These are phyloP conservation scores for Hemithea aestivaria DNA, from an alignment of 2,888 invertebrate genomes.

Conservation along the genomic window DNA sequence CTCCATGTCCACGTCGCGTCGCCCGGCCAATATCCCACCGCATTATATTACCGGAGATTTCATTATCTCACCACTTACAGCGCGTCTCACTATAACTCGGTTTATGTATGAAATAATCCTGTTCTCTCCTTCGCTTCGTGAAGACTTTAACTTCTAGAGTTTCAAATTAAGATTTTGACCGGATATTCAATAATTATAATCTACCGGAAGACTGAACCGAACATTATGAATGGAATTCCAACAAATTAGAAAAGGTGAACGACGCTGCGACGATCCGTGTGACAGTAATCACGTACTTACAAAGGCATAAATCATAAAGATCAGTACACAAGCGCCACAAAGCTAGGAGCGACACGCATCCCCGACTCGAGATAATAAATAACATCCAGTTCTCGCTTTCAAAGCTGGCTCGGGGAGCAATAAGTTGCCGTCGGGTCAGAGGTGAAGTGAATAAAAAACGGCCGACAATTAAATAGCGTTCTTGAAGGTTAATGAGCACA, in stretches of 20 bases:
- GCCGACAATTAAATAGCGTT: conserved; percentile 79
- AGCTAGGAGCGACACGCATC: conserved; percentile 72
- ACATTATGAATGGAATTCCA: conserved; percentile 12
- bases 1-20: conserved; percentile 40
- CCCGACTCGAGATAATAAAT: conserved; percentile 71
- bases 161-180: conserved; percentile 18
- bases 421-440: conserved; percentile 76
- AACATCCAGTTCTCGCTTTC: conserved; percentile 75
- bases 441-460: conserved; percentile 79
- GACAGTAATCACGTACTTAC: conserved; percentile 71
- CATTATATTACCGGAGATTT: conserved; percentile 47
- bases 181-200: conserved; percentile 7
- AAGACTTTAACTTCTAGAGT: conserved; percentile 24
- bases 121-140: conserved; percentile 28
- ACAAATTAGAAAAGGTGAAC: conserved; percentile 23
- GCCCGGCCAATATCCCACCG: conserved; percentile 41
- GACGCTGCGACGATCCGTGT: conserved; percentile 34
- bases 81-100: conserved; percentile 35
- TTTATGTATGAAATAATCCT: conserved; percentile 35
- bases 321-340: conserved; percentile 71
- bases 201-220: conserved; percentile 5
- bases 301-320: conserved; percentile 70
- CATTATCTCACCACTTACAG: conserved; percentile 40
- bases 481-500: conserved; percentile 79
- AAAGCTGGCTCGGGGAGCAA: conserved; percentile 74